Evolutionary conservation across 2,113 vertebrate species (phyloP).

Genomic region (Sula dactylatra): DNA sequence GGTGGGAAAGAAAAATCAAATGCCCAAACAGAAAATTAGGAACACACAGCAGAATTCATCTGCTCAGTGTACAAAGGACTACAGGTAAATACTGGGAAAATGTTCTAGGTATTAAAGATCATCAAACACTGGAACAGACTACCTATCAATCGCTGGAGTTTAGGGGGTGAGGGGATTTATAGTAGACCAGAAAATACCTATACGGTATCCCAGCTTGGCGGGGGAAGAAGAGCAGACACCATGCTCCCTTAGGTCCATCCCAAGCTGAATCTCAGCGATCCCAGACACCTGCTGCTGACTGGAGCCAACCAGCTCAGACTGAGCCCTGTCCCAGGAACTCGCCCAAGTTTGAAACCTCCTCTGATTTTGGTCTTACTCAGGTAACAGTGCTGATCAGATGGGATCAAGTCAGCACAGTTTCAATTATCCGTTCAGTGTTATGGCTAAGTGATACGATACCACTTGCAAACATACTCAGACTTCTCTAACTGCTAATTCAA

Average conservation of each 20-base stretch:
- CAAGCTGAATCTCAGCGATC: neutral
- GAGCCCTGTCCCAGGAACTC: neutral
- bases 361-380: neutral
- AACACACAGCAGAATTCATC: neutral
- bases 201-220: neutral
- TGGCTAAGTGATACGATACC: neutral
- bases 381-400: neutral
- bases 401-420: neutral
- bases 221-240: neutral
- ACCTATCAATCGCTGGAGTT: neutral
- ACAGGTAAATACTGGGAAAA: neutral
- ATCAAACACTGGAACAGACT: neutral
- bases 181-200: neutral
- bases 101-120: neutral
- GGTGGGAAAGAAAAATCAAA: neutral
- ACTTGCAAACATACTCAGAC: neutral
- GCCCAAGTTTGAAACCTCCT: neutral
- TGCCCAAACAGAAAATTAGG: neutral
- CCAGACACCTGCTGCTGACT: neutral
- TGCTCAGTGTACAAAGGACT: neutral
- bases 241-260: neutral
- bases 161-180: neutral
- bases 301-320: neutral
- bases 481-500: neutral
- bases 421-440: neutral